Evolutionary conservation across 2,113 vertebrate genomes (phyloP).

Genomic region (Verasper variegatus): DNA sequence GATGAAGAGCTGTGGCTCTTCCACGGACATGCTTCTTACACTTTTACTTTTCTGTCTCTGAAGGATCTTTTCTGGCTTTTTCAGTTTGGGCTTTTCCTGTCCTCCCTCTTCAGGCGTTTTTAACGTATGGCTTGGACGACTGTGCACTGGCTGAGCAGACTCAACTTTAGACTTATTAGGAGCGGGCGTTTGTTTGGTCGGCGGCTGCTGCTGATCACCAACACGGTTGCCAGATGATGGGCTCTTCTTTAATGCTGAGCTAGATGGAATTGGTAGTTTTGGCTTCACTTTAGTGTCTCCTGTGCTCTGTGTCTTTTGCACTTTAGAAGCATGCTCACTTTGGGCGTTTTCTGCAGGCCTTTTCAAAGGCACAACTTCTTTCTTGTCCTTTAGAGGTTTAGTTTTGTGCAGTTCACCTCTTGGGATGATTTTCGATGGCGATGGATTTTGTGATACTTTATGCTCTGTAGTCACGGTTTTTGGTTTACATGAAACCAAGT

Average conservation of each 20-base stretch:
- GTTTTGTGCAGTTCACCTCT: slow-evolving; percentile 73
- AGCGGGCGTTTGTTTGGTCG: slow-evolving; percentile 44
- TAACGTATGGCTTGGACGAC: slow-evolving; percentile 70
- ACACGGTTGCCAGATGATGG: slow-evolving; percentile 44
- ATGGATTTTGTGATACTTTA: slow-evolving; percentile 47
- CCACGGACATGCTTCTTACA: slow-evolving; percentile 89
- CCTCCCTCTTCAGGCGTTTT: slow-evolving; percentile 84
- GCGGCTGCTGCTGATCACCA: slow-evolving; percentile 57
- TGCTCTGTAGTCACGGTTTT: slow-evolving; percentile 74
- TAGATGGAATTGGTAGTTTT: slow-evolving; percentile 53
- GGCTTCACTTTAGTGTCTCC: slow-evolving; percentile 59
- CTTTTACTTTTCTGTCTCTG: slow-evolving; percentile 90
- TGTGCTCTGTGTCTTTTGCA: slow-evolving; percentile 84
- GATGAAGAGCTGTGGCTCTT: slow-evolving; percentile 96
- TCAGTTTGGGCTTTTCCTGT: slow-evolving; percentile 84
- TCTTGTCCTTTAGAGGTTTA: slow-evolving; percentile 72
- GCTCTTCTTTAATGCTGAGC: slow-evolving; percentile 56
- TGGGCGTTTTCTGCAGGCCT: slow-evolving; percentile 79
- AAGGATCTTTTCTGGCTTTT: slow-evolving; percentile 88
- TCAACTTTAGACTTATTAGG: slow-evolving; percentile 52
- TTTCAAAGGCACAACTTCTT: slow-evolving; percentile 79
- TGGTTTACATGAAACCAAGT: slow-evolving; percentile 53
- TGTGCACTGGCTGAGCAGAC: slow-evolving; percentile 3
- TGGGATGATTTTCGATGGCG: slow-evolving; percentile 56
- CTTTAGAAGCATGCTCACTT: slow-evolving; percentile 83